A percentile compares a stretch with the other conserved stretches of the same genome.
phyloP scores from a whole-genome alignment of 2,113 vertebrate species.

The Apteryx owenii region DNA sequence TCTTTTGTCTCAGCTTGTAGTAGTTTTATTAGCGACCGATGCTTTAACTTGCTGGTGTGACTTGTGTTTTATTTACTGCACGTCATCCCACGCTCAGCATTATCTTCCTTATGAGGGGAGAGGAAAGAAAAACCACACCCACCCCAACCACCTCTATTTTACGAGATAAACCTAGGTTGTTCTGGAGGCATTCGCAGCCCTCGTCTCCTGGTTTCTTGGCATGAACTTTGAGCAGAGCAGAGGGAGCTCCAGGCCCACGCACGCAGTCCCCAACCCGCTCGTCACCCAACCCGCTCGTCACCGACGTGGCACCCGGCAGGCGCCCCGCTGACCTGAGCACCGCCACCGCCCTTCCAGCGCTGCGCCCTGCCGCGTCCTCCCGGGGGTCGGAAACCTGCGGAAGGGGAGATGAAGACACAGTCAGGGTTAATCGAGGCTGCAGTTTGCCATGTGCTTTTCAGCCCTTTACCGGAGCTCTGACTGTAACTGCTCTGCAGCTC shows the following conservation, averaged over 20 bases:
- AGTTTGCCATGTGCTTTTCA: background rate
- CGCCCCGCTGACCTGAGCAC: too few species aligned
- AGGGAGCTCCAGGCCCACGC: too few species aligned
- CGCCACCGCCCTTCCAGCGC: background rate
- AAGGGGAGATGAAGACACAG: background rate
- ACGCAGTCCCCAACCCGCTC: too few species aligned
- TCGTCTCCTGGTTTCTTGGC: too few species aligned
- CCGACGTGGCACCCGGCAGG: too few species aligned
- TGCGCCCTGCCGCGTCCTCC: accelerated
- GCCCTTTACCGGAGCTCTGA: background rate
- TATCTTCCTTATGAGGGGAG: too few species aligned
- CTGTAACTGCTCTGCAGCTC: background rate
- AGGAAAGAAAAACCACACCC: background rate
- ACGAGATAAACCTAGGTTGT: accelerated
- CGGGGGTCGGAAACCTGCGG: background rate
- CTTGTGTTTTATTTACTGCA: background rate
- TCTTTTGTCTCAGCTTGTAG: background rate
- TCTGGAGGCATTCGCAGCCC: background rate
- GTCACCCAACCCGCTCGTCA: too few species aligned
- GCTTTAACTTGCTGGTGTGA: background rate
- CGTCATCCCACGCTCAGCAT: background rate
- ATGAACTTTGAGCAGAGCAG: too few species aligned
- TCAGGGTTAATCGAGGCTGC: background rate
- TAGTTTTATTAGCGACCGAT: accelerated
- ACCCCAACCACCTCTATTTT: background rate